A percentile compares a stretch with the other conserved stretches of the same genome.
phyloP scores from a whole-genome alignment of 1,140 invertebrate species.

The Archivesica marissinica region DNA sequence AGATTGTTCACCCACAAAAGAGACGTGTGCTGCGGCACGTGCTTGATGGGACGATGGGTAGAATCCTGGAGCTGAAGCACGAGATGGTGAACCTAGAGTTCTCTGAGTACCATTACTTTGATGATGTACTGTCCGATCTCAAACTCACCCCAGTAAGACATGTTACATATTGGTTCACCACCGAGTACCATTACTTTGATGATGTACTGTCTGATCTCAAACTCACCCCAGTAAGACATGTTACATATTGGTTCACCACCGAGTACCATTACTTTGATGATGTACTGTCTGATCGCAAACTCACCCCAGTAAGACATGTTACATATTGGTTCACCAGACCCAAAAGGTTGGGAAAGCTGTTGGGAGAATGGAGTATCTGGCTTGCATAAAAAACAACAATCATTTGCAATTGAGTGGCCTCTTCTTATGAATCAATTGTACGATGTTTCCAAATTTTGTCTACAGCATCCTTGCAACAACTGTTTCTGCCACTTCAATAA shows the following conservation, averaged over 20 bases:
- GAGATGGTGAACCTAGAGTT: slow-evolving; percentile 94
- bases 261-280: slow-evolving; percentile 95
- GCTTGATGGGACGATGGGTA: slow-evolving; percentile 91
- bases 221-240: slow-evolving; percentile 87
- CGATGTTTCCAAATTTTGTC: too few relatives aligned
- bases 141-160: slow-evolving; percentile 87
- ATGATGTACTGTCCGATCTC: slow-evolving; percentile 88
- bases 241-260: too few relatives aligned
- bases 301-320: slow-evolving; percentile 87
- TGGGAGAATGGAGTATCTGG: too few relatives aligned
- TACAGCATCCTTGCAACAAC: too few relatives aligned
- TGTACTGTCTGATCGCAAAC: slow-evolving; percentile 86
- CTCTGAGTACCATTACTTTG: slow-evolving; percentile 94
- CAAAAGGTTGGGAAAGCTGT: too few relatives aligned
- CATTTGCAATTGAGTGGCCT: too few relatives aligned
- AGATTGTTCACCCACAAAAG: slow-evolving; percentile 97
- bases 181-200: slow-evolving; percentile 94
- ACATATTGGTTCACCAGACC: too few relatives aligned
- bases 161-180: background rate
- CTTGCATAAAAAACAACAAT: too few relatives aligned
- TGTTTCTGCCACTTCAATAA: too few relatives aligned
- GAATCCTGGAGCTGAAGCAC: slow-evolving; percentile 87
- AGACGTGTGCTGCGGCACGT: slow-evolving; percentile 90
- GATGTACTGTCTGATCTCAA: slow-evolving; percentile 88
- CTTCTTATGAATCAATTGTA: too few relatives aligned